Evolutionary conservation across 2,888 invertebrate species (phyloP), one percentile per base, ranked within the genome.

Genomic region (Lithophane leautieri): DNA sequence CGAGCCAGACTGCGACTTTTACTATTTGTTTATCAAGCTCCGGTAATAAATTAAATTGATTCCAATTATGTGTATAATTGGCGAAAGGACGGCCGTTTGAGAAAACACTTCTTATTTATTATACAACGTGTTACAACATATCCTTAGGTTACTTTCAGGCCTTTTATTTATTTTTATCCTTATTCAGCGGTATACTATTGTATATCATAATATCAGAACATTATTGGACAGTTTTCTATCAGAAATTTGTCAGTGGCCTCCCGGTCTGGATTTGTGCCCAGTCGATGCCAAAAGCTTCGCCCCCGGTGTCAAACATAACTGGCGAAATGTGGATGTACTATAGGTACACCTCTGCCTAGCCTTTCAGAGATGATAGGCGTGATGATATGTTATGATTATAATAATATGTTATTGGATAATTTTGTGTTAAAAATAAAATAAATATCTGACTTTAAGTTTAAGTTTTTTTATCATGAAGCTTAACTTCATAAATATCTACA

Each of bases 1-100:
- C 78, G 86, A 83, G 89, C 88, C 85, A 85, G 89, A 83, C 76
- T 62, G 70, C 70, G 73, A 86, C 87, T 89, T 89, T 89, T 89
- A 88, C 88, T 90, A 88, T 90, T 90, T 90, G 82, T 90, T 87
- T 88, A 87, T 76, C 88, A 85, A 86, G 78, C 76, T 77, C 73
- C 22, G 58, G 79, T 81, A 86, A 90, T 90, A 86, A 89, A 90
- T 89, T 86, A 84, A 87, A 90, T 90, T 86, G 89, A 79, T 83
- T 88, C 81, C 89, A 87, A 88, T 89, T 90, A 85, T 83, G 69
- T 79, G 80, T 84, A 78, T 88, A 88, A 89, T 86, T 89, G 89
- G 91, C 85, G 90, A 91, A 91, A 92, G 90, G 83, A 79, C 81
- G 80, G 76, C 67, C 74, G 73, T 74, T 85, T 79, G 82, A 73